These are phyloP conservation scores for Isurus oxyrinchus DNA, from an alignment of 2,113 vertebrate species.

Conservation along the genomic window DNA sequence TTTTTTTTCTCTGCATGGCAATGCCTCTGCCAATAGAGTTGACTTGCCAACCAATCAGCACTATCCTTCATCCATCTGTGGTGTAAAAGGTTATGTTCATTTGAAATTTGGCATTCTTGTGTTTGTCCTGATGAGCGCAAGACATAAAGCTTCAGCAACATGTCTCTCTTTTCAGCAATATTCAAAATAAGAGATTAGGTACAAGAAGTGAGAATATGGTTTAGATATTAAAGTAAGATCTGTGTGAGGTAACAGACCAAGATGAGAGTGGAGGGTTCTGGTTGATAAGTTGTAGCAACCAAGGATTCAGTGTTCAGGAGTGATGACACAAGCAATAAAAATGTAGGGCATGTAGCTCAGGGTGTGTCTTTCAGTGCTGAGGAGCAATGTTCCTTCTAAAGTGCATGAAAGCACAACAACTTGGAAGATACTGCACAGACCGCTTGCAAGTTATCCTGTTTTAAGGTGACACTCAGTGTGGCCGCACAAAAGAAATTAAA, in stretches of 20 bases:
- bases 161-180: background rate
- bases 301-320: background rate
- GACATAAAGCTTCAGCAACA: background rate
- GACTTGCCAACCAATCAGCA: no score
- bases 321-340: background rate
- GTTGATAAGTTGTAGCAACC: background rate
- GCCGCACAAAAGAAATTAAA: background rate
- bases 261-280: background rate
- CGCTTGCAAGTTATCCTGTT: no score
- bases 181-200: background rate
- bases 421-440: no score
- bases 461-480: no score
- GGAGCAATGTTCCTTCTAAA: no score
- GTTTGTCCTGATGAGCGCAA: background rate
- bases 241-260: background rate
- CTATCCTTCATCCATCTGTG: no score
- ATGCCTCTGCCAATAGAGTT: no score
- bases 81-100: background rate
- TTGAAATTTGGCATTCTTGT: background rate
- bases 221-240: background rate
- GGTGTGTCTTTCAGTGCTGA: no score
- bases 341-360: background rate
- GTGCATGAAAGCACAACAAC: no score
- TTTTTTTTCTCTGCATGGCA: no score
- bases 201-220: background rate